These are phyloP conservation scores for Hoplostethus atlanticus DNA, from an alignment of 2,797 vertebrate species.

Conservation along the genomic window DNA sequence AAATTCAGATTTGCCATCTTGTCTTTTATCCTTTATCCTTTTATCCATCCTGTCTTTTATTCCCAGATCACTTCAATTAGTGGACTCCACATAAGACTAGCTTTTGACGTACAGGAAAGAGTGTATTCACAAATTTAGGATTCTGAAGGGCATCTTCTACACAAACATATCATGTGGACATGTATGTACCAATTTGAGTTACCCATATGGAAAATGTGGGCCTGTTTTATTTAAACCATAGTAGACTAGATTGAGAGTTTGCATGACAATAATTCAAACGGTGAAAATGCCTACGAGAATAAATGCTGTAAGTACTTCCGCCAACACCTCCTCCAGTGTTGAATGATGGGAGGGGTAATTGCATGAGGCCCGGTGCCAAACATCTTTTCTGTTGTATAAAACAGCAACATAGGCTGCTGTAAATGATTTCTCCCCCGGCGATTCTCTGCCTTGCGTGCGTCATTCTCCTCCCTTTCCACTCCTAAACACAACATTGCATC, in stretches of 20 bases:
- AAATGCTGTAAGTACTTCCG: neutral
- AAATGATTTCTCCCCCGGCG: constrained; percentile 19
- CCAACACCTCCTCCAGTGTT: too few relatives aligned
- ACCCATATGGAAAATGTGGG: too few relatives aligned
- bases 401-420: constrained; percentile 20
- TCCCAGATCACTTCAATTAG: neutral
- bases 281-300: too few relatives aligned
- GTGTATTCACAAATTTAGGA: too few relatives aligned
- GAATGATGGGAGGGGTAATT: constrained; percentile 6
- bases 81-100: too few relatives aligned
- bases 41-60: too few relatives aligned
- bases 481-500: constrained; percentile 15
- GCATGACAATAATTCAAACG: too few relatives aligned
- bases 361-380: constrained; percentile 1
- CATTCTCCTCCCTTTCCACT: constrained; percentile 37
- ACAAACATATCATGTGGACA: too few relatives aligned
- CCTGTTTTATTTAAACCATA: neutral
- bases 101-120: too few relatives aligned
- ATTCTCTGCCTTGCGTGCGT: constrained; percentile 23
- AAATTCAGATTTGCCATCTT: neutral
- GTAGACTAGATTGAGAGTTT: neutral
- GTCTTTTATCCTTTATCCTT: too few relatives aligned
- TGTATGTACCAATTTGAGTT: too few relatives aligned
- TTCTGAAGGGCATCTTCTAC: too few relatives aligned
- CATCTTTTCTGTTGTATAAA: constrained; percentile 3